Evolutionary conservation across 1,140 invertebrate species (phyloP), one percentile per base, ranked within the genome.

Genomic region (Popillia japonica): DNA sequence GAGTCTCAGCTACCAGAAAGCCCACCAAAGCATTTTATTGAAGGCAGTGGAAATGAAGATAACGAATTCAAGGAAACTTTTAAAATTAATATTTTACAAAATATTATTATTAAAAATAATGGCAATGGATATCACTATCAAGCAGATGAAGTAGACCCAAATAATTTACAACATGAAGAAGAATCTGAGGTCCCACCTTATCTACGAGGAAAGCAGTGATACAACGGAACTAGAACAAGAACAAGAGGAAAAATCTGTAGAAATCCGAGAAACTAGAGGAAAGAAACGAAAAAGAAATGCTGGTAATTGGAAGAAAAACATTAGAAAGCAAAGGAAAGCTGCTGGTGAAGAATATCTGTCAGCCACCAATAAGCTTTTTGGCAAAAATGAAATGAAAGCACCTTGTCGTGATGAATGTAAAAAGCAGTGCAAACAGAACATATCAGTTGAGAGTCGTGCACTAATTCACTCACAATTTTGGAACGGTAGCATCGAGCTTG

Each of bases 191-290:
- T n/a, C n/a, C n/a, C n/a, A n/a, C n/a, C n/a, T n/a, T n/a, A n/a
- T n/a, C n/a, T n/a, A n/a, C n/a, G 75, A 55, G 61, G 61, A 77
- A 77, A 77, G 61, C 68, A 77, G 76, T 77, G 27, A 77, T 77
- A 40, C 76, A 64, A 68, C 42, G 23, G 76, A 77, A 77, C 55
- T 64, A 59, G 59, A 78, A 73, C 64, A 75, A 78, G 27, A 74
- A 61, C 6, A 74, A 75, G 72, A 78, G 41, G 77, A 75, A 61
- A 42, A 73, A 78, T 2, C 6, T 78, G 77, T 78, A 61, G 77
- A 78, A 78, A 75, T 75, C 72, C 42, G 72, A 75, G 77, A 78
- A 78, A 78, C 3, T 72, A 78, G 40, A 75, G 77, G 77, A 78
- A 78, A 78, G 44, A 78, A 75, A 75, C 74, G 59, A 77, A 72